Conservation (phyloP, 2,113 vertebrate genomes). For the Theristicus caerulescens region DNA sequence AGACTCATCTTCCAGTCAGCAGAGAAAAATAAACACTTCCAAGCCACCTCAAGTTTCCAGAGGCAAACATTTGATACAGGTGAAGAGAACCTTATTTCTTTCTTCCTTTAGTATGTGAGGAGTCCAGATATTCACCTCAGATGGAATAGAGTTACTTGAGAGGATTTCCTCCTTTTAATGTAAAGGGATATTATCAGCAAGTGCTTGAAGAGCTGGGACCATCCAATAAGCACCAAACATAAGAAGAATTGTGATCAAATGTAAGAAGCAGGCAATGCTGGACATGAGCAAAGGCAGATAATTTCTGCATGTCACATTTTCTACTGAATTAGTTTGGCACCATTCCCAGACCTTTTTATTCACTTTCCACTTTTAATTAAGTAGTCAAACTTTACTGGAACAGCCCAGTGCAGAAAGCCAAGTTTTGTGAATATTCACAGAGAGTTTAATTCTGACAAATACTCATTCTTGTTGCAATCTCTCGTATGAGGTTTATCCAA, state of each 20-base stretch:
- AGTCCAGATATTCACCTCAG: not conserved
- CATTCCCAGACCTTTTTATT: constrained; percentile 34
- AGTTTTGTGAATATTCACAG: not conserved
- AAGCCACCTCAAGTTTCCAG: not conserved
- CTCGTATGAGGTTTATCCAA: not conserved
- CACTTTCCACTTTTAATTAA: constrained; percentile 51
- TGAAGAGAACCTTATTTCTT: not conserved
- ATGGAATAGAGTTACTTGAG: not conserved
- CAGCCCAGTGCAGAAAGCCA: constrained; percentile 7
- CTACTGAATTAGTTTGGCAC: constrained; percentile 38
- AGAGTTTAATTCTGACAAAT: not conserved
- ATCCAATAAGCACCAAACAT: not conserved
- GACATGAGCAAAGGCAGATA: constrained; percentile 16
- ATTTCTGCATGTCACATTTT: constrained; percentile 45
- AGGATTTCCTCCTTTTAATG: not conserved
- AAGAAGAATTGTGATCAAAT: not conserved
- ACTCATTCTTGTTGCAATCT: not conserved
- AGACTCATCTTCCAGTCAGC: not conserved
- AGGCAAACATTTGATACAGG: not conserved
- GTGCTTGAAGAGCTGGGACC: not conserved
- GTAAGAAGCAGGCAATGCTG: not conserved
- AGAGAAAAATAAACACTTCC: not conserved
- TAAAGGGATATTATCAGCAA: not conserved
- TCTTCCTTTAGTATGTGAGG: not conserved
- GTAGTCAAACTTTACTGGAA: constrained; percentile 61